Evolutionary conservation across 2,113 vertebrate species (phyloP), one percentile per base, ranked within the genome.

Genomic region (Quiscalus mexicanus): DNA sequence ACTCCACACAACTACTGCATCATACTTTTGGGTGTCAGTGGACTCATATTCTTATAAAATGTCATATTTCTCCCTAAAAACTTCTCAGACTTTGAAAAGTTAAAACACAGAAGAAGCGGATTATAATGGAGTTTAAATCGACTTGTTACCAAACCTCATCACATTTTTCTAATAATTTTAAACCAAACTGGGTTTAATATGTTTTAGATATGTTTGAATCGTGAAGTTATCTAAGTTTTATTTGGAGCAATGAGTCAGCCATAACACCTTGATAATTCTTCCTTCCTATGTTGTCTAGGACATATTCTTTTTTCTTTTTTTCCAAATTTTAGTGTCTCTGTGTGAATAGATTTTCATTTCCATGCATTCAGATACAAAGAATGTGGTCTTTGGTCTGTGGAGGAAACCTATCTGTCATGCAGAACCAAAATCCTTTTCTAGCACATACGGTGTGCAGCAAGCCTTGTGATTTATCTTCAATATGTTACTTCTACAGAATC

Each of bases 281-380:
- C 13, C 24, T 47, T 92, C 62, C 21, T 21, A 2, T 44, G 15
- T 58, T 76, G 19, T 25, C 28, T 24, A 75, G 20, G 12, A 50
- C 9, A 23, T 0, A 1, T 31, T 28, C 0, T 17, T 41, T 41
- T 25, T 23, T 42, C 4, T 28, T 18, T 60, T 41, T 47, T 31
- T 1, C 3, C 31, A 15, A 74, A 65, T 4, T 65, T 2, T 21
- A 35, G 12, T 30, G 23, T 42, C 30, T 73, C 22, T 50, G 5
- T 5, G 5, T 31, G 6, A 24, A 28, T 15, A 69, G 49, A 28
- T 70, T 83, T 75, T 86, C 45, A 20, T 64, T 39, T 65, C 30
- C 58, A 15, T 63, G 21, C 24, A 42, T 52, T 74, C 16, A 65
- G 25, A 60, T 60, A 33, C 20, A 65, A 64, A 68, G 15, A 59